These are phyloP conservation scores for Lycopodina hypogea DNA, from an alignment of 37 sponge, comb jelly and placozoan species.

Conservation along the genomic window DNA sequence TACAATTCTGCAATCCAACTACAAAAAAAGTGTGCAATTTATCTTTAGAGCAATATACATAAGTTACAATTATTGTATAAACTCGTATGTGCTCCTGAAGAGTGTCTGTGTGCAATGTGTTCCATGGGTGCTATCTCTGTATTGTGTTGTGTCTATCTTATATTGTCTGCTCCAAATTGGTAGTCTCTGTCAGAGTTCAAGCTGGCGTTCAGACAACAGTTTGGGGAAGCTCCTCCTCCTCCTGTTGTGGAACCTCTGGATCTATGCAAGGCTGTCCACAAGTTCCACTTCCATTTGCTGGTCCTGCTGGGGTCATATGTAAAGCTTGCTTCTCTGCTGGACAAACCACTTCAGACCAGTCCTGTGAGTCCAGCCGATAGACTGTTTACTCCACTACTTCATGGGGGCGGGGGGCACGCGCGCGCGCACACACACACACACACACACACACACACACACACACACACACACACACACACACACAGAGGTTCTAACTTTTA, in stretches of 20 bases:
- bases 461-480: too few species aligned
- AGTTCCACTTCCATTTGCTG: slow-evolving; percentile 80
- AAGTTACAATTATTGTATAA: too few species aligned
- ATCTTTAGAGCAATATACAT: too few species aligned
- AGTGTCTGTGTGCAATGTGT: neutral
- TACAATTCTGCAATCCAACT: too few species aligned
- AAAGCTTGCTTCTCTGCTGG: slow-evolving; percentile 52
- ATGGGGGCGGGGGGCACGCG: too few species aligned
- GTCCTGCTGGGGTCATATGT: slow-evolving; percentile 65
- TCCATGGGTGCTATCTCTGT: neutral
- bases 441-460: too few species aligned
- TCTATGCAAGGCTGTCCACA: slow-evolving; percentile 73
- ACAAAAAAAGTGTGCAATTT: too few species aligned
- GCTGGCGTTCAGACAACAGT: slow-evolving; percentile 26
- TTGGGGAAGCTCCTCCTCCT: neutral
- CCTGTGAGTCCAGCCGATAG: slow-evolving; percentile 25
- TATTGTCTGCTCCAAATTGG: neutral
- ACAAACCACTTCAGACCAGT: slow-evolving; percentile 19
- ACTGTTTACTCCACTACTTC: too few species aligned
- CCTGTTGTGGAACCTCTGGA: slow-evolving; percentile 18
- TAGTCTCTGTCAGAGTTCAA: slow-evolving; percentile 18
- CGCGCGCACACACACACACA: too few species aligned
- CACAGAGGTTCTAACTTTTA: too few species aligned
- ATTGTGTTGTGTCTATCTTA: neutral
- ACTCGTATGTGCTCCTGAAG: too few species aligned